Evolutionary conservation across 2,888 invertebrate species (phyloP).

Genomic region (Patella ulyssiponensis): DNA sequence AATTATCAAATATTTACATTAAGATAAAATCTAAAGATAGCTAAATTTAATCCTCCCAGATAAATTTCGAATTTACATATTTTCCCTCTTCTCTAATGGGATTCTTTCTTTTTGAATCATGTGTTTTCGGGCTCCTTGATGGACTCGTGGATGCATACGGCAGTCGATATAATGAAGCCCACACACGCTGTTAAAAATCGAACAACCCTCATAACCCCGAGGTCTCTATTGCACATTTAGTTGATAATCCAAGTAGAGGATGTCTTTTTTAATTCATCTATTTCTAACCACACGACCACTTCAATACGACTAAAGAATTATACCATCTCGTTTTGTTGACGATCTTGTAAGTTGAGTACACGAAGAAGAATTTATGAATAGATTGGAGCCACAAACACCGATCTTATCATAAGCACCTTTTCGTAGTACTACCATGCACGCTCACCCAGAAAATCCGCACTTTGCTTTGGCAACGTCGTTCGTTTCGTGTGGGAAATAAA

Average conservation of each 20-base stretch:
- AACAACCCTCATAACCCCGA: not conserved
- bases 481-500: slow-evolving; percentile 6
- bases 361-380: not conserved
- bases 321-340: slow-evolving; percentile 4
- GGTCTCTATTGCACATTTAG: slow-evolving; percentile 5
- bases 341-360: not conserved
- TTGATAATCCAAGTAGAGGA: not conserved
- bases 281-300: not conserved
- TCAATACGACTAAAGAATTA: slow-evolving; percentile 10
- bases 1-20: no score
- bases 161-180: not conserved
- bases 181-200: not conserved
- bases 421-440: slow-evolving; percentile 9
- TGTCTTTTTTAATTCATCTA: not conserved
- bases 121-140: no score
- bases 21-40: no score
- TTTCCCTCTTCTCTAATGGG: no score
- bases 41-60: no score
- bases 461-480: slow-evolving; percentile 6
- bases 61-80: no score
- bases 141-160: no score
- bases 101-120: no score
- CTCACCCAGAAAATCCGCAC: not conserved
- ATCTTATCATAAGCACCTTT: slow-evolving; percentile 4
- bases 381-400: not conserved